Evolutionary conservation across 2,113 vertebrate species (phyloP).

Genomic region (Corythornis cristatus): DNA sequence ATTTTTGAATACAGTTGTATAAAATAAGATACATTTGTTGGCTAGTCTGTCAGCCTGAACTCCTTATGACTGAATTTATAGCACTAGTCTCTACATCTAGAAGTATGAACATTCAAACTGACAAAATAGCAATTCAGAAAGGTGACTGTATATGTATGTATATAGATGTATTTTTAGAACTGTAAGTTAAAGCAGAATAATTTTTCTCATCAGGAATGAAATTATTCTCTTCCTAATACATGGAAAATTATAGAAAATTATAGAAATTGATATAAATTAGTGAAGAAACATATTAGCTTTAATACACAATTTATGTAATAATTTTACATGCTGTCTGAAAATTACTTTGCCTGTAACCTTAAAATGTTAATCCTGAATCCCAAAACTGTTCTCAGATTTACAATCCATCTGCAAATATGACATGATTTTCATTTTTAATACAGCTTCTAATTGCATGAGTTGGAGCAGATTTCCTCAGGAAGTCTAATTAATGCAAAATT

Average conservation of each 20-base stretch:
- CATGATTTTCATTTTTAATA: neutral
- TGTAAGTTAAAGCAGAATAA: neutral
- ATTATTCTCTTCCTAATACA: neutral
- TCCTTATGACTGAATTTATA: neutral
- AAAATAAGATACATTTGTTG: neutral
- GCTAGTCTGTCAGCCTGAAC: neutral
- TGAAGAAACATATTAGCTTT: neutral
- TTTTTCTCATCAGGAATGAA: neutral
- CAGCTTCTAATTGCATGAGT: neutral
- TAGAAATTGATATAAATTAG: neutral
- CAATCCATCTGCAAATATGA: neutral
- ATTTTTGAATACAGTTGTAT: neutral
- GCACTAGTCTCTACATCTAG: neutral
- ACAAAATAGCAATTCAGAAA: neutral
- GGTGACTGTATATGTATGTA: accelerated
- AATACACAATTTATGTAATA: neutral
- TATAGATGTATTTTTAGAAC: neutral
- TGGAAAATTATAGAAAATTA: neutral
- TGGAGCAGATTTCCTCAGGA: neutral
- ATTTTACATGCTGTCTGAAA: neutral
- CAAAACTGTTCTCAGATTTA: neutral
- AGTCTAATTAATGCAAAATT: neutral
- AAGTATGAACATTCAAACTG: neutral
- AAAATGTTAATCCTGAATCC: neutral
- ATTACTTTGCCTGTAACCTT: neutral